Evolutionary conservation across 92 coral and sea anemone genomes (phyloP), one percentile per base, ranked within the genome.

Genomic region (Blastomussa wellsi): DNA sequence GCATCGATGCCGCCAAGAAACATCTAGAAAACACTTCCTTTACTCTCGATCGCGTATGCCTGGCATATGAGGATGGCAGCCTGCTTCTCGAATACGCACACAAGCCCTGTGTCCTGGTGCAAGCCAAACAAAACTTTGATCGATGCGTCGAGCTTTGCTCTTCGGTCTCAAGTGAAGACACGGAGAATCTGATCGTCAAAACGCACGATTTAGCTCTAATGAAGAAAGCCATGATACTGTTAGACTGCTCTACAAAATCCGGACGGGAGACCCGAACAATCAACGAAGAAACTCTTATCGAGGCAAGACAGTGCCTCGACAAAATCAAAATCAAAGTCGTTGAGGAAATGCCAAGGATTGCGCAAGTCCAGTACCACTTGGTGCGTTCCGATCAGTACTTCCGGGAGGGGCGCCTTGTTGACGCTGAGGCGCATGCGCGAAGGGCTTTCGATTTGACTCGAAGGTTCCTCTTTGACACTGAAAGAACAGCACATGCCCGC

Each of bases 21-120:
- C 35, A 67, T 51, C 79, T 92, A 7, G 35, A 52, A 26, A 68
- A 62, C 51, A 57, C 82, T 16, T 75, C 13, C 3, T 59, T 41
- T 37, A 51, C 69, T 24, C 74, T 86, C 35, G 95, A 92, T 71
- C 66, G 37, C 48, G 92, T 82, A 29, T 83, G 74, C 36, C 72
- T 92, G 68, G 70, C 80, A 17, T 89, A 83, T 35, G 95, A 92
- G 78, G 84, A 76, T 72, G 95, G 93, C 42, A 74, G 93, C 53
- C n/a, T 89, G 22, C 75, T 82, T 28, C 71, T 86, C 29, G 90
- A 82, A 53, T 79, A 69, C 29, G 84, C 75, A 4, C 75, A 39
- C 57, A 49, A 65, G 32, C 57, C 67, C 28, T 59, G 75, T 15
- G 33, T 68, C 55, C 26, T 19, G n/a, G 72, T 62, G 37, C 17